Conservation (phyloP, 2,113 vertebrate species). For the Macaca nemestrina region DNA sequence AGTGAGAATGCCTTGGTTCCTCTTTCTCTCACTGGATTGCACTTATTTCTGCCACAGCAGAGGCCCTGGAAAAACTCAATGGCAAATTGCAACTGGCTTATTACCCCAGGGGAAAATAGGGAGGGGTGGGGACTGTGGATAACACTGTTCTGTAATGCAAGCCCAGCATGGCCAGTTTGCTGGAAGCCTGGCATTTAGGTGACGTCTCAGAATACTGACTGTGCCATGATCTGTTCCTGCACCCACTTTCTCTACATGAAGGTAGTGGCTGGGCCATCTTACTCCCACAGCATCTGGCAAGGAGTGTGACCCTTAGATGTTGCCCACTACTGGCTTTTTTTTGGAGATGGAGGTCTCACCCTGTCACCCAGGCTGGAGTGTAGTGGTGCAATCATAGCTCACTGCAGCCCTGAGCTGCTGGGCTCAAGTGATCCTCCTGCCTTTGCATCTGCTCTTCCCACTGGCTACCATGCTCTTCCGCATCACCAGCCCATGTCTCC, state of each 20-base stretch:
- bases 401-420: background rate
- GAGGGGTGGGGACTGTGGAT: background rate
- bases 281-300: background rate
- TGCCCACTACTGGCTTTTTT: background rate
- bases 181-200: background rate
- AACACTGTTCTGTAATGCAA: background rate
- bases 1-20: too few species aligned
- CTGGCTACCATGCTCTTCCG: background rate
- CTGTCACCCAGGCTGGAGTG: background rate
- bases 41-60: background rate
- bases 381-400: background rate
- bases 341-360: too few species aligned
- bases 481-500: background rate
- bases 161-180: background rate
- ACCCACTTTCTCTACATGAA: fast-evolving
- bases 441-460: background rate
- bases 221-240: background rate
- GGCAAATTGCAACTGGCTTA: background rate
- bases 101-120: background rate
- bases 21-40: background rate
- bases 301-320: background rate
- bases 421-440: background rate
- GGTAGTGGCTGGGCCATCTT: background rate
- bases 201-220: background rate
- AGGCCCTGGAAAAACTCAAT: background rate